Percentiles rank a stretch among this genome's conserved stretches.
Conservation (phyloP, 2,888 invertebrate species). For the Ormyrus thymus region DNA sequence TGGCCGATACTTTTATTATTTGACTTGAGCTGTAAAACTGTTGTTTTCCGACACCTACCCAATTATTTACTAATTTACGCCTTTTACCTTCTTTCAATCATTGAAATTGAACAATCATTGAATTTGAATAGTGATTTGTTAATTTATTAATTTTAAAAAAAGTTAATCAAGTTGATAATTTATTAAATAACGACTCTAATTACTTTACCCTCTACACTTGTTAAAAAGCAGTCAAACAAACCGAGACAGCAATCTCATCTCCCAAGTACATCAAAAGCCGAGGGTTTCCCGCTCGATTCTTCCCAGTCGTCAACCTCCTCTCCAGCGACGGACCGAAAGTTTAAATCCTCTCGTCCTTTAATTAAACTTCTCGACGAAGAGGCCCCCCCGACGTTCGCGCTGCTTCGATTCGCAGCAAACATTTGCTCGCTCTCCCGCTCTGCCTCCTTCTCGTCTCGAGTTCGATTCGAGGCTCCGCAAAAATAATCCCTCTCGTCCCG, state of each 20-base stretch:
- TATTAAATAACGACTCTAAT: too few species aligned
- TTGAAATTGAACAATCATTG: background rate
- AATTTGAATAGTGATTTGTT: background rate
- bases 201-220: too few species aligned
- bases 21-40: background rate
- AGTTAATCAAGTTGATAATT: too few species aligned
- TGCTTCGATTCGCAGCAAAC: slow-evolving; percentile 11
- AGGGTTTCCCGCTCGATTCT: too few species aligned
- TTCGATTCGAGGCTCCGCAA: slow-evolving; percentile 1
- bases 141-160: too few species aligned
- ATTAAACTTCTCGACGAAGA: slow-evolving; percentile 14
- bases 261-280: too few species aligned
- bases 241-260: too few species aligned
- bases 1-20: slow-evolving; percentile 9
- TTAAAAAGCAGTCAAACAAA: too few species aligned
- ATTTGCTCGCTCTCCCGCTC: background rate
- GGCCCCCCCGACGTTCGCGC: slow-evolving; percentile 10
- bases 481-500: background rate
- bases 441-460: background rate
- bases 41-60: background rate
- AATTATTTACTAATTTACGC: background rate
- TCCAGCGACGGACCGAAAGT: background rate
- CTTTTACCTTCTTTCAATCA: background rate
- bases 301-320: too few species aligned
- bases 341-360: slow-evolving; percentile 10